Conservation (phyloP, 2,113 vertebrate species). For the Axis porcinus region DNA sequence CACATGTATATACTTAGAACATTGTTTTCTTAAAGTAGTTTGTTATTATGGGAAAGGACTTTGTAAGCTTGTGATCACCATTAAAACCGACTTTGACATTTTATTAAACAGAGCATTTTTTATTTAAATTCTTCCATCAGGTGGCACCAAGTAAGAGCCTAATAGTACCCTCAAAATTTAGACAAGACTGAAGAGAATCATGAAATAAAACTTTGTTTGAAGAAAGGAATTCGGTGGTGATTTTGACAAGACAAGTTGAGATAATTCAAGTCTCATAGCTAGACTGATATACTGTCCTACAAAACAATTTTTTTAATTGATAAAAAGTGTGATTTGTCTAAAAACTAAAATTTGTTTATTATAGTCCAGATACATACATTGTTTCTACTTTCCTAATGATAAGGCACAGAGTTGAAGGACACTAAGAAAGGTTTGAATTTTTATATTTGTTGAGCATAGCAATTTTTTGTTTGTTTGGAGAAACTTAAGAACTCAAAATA, state of each 20-base stretch:
- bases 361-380: neutral
- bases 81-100: neutral
- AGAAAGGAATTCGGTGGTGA: neutral
- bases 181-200: neutral
- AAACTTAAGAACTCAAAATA: neutral
- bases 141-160: constrained; percentile 27
- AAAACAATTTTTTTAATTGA: neutral
- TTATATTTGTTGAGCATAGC: neutral
- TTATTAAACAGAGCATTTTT: neutral
- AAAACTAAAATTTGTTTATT: constrained; percentile 3
- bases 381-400: neutral
- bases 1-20: neutral
- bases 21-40: constrained; percentile 6
- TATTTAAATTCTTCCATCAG: constrained; percentile 26
- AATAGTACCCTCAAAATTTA: neutral
- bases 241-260: neutral
- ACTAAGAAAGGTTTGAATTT: neutral
- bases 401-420: neutral
- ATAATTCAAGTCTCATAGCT: neutral
- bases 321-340: neutral
- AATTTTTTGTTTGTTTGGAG: neutral
- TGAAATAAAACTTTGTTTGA: neutral
- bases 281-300: neutral
- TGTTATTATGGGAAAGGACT: neutral
- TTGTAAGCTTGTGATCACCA: neutral